phyloP scores from a whole-genome alignment of 2,797 vertebrate species.

The Psittacula echo region DNA sequence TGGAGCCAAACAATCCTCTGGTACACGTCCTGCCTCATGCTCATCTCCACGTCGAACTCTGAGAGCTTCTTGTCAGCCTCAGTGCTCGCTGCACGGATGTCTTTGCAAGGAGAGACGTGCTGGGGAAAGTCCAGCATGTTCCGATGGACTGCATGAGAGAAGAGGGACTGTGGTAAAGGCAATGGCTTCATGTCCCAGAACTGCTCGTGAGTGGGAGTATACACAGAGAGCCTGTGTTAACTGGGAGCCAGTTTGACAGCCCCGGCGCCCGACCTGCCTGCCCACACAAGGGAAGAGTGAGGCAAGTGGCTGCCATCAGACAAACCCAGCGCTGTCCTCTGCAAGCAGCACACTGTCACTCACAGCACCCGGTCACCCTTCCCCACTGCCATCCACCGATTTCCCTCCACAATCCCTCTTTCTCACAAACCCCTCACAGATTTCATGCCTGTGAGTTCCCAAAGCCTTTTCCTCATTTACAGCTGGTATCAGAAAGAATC shows the following conservation, averaged over 20 bases:
- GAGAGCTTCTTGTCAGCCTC: conserved; percentile 94
- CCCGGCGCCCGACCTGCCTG: neutral
- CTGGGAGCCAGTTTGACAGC: neutral
- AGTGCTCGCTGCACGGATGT: conserved; percentile 88
- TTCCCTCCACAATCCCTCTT: neutral
- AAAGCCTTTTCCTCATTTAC: rapidly evolving
- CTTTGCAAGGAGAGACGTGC: conserved; percentile 90
- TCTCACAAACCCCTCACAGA: neutral
- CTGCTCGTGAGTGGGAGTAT: rapidly evolving
- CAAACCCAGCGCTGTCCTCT: neutral
- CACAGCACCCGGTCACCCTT: rapidly evolving
- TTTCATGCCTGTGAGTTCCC: neutral
- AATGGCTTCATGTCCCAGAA: rapidly evolving
- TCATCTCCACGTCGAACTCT: conserved; percentile 97
- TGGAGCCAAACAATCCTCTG: conserved; percentile 90
- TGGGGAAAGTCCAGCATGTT: conserved; percentile 96
- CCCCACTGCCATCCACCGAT: rapidly evolving
- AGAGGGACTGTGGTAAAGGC: rapidly evolving
- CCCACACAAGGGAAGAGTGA: neutral
- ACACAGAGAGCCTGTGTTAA: neutral
- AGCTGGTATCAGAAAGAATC: neutral
- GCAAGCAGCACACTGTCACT: neutral
- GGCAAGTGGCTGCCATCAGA: neutral
- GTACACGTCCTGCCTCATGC: conserved; percentile 97
- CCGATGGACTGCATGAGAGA: conserved; percentile 82